phyloP scores from a whole-genome alignment of 2,113 vertebrate genomes.

The Xenus cinereus region DNA sequence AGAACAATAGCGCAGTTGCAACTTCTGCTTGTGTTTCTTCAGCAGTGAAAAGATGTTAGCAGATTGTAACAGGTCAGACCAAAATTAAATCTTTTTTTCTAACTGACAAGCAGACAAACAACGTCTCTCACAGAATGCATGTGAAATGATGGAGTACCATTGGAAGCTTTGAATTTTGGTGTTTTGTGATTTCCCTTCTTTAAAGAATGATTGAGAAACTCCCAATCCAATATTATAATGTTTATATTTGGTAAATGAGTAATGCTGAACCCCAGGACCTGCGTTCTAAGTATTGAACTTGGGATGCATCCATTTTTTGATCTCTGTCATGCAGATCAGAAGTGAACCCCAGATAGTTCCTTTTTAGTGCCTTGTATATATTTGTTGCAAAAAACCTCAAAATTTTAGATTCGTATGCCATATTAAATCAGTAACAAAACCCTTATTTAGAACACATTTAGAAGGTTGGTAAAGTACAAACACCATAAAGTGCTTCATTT shows the following conservation, averaged over 20 bases:
- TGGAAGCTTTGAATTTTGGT: background rate
- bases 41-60: background rate
- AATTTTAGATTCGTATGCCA: background rate
- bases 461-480: background rate
- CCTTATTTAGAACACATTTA: background rate
- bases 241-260: background rate
- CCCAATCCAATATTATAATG: background rate
- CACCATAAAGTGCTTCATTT: background rate
- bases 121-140: background rate
- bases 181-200: background rate
- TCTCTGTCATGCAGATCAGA: background rate
- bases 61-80: background rate
- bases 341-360: background rate
- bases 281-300: background rate
- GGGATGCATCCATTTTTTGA: background rate
- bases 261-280: background rate
- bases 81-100: background rate
- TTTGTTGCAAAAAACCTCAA: accelerated
- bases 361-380: background rate
- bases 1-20: background rate
- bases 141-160: background rate
- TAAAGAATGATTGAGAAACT: background rate
- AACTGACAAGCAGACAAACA: background rate
- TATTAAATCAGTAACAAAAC: background rate
- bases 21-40: background rate